phyloP scores from a whole-genome alignment of 1,140 invertebrate species.

The Drosophila parvula region DNA sequence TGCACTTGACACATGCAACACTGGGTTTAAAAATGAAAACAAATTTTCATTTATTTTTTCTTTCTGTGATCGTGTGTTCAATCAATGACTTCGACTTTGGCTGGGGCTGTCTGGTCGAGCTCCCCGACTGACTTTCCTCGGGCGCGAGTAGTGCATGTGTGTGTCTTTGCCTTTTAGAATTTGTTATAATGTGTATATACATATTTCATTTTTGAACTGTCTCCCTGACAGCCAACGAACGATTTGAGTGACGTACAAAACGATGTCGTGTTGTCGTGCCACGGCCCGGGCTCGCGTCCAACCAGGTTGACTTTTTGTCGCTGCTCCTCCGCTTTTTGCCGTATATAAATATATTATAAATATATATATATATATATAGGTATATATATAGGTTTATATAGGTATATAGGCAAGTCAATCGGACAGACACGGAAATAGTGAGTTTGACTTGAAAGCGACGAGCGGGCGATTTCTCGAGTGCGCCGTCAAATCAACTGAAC shows the following conservation, averaged over 20 bases:
- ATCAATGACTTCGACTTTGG: conserved; percentile 42
- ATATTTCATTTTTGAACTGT: conserved; percentile 80
- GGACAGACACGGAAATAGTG: conserved; percentile 50
- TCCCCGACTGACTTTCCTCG: conserved; percentile 15
- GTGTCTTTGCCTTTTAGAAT: conserved; percentile 75
- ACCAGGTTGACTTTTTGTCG: conserved; percentile 72
- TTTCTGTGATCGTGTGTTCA: conserved; percentile 38
- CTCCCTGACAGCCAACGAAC: conserved; percentile 78
- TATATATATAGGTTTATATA: neutral
- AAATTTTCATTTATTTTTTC: neutral
- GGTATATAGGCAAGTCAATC: conserved; percentile 38
- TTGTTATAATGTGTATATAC: conserved; percentile 66
- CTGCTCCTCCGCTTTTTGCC: conserved; percentile 54
- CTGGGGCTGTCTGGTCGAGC: conserved; percentile 8
- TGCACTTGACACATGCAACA: conserved; percentile 2
- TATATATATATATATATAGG: neutral
- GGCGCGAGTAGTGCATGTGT: conserved; percentile 26
- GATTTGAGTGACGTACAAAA: conserved; percentile 81
- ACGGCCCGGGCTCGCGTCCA: conserved; percentile 41
- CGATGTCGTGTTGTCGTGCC: conserved; percentile 82
- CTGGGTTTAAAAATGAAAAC: neutral
- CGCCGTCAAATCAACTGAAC: conserved; percentile 74
- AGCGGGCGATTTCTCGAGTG: conserved; percentile 67
- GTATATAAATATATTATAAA: conserved; percentile 23
- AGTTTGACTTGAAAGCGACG: conserved; percentile 62